A percentile compares a stretch with the other conserved stretches of the same genome.
Conservation (phyloP, 2,113 vertebrate genomes). For the Tringa solitaria region DNA sequence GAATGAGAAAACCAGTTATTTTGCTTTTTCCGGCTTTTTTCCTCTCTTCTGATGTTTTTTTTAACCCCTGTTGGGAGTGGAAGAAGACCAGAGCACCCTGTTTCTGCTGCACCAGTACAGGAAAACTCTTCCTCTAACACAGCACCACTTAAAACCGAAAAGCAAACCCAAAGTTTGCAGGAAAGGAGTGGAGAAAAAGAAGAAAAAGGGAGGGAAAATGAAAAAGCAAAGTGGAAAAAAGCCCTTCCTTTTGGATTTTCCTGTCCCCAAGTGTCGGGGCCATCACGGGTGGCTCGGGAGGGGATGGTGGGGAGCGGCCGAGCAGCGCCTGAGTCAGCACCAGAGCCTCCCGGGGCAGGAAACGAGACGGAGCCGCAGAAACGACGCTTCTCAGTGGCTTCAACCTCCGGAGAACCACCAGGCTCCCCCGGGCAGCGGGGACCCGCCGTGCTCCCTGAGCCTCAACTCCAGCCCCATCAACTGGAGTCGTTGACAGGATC, state of each 20-base stretch:
- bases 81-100: not conserved
- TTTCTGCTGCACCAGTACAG: not conserved
- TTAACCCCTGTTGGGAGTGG: not conserved
- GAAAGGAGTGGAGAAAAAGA: not conserved
- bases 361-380: not conserved
- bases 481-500: accelerated
- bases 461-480: accelerated
- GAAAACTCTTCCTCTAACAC: not conserved
- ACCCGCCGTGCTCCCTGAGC: accelerated
- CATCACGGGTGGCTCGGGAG: accelerated
- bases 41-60: not conserved
- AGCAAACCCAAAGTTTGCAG: not conserved
- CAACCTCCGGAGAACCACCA: not conserved
- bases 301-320: not conserved
- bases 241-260: not conserved
- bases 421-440: not conserved
- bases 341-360: not conserved
- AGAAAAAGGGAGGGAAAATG: not conserved
- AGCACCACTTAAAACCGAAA: not conserved
- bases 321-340: not conserved
- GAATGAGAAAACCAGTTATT: not conserved
- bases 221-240: not conserved
- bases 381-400: not conserved
- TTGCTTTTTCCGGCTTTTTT: not conserved
- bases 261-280: accelerated